Evolutionary conservation across 2,888 invertebrate genomes (phyloP).

Genomic region (Chloromyia formosa): DNA sequence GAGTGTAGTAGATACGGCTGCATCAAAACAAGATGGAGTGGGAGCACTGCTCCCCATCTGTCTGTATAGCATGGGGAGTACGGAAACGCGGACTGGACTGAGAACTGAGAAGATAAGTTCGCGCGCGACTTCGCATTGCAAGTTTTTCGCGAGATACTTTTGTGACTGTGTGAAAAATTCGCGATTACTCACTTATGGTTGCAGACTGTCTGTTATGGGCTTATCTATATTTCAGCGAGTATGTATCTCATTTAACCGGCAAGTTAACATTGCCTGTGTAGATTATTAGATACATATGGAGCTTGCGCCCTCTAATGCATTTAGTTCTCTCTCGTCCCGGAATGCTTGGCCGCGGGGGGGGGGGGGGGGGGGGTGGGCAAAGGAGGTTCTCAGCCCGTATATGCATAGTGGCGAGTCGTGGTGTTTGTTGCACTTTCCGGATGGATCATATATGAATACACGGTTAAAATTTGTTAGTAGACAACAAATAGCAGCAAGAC

Average conservation of each 20-base stretch:
- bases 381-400: not conserved
- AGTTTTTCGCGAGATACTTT: conserved; percentile 23
- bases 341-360: not conserved
- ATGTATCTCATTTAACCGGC: not conserved
- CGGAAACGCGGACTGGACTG: too few relatives aligned
- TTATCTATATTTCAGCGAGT: conserved; percentile 2
- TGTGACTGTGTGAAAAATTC: conserved; percentile 23
- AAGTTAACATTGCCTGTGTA: conserved; percentile 11
- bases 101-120: too few relatives aligned
- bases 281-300: conserved; percentile 24
- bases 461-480: conserved; percentile 22
- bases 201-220: not conserved
- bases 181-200: not conserved
- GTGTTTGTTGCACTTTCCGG: conserved; percentile 25
- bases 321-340: not conserved
- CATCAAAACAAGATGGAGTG: not conserved
- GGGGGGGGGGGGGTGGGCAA: not conserved
- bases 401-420: not conserved
- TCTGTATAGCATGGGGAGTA: not conserved
- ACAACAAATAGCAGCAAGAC: conserved; percentile 9
- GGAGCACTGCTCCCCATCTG: not conserved
- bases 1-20: too few relatives aligned
- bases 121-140: not conserved
- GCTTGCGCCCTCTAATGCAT: conserved; percentile 35
- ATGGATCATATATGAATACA: conserved; percentile 17